Base-by-base conservation (phyloP, 2,888 invertebrate species). In the Conistra vaccinii region DNA sequence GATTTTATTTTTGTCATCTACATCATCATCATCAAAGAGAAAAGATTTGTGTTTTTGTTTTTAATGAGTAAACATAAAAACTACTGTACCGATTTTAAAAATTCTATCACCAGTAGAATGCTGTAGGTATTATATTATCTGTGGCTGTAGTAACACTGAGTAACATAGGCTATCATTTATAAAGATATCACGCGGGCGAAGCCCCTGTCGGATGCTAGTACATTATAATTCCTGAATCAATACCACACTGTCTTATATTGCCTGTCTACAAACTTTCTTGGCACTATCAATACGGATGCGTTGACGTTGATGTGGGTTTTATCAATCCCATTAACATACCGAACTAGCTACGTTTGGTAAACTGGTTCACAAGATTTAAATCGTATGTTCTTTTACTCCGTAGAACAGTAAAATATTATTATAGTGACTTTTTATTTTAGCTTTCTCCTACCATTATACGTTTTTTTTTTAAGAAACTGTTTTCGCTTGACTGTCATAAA, bases 271-370 rank as follows among this genome's bases (percentile, higher is more conserved):
- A 72, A 85, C 80, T 84, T 82, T 76, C 76, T 71, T 78, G 63
- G 68, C 76, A 73, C 73, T 74, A 80, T 77, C 82, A 73, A 83
- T 17, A 76, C 85, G 84, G 82, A 73, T 84, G 73, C 83, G 75
- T 66, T 57, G 84, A 81, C 80, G 78, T 79, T 76, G 80, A 83
- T 85, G 86, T 88, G 84, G 85, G 88, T 83, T 89, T 87, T 84
- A 77, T 84, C 86, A 87, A 86, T 80, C 71, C 75, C 73, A 88
- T 89, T 86, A 87, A 81, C 86, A 86, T 88, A 85, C 86, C 85
- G 69, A 87, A 83, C 73, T 72, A 61, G 77, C 70, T 73, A 73
- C 73, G 69, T 85, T 85, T 87, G 79, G 79, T 83, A 85, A 89
- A 87, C 87, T 82, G 84, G 85, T 88, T 87, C 81, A 85, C 62